These are phyloP conservation scores for Bibio marci DNA, from an alignment of 2,888 invertebrate genomes.

Conservation along the genomic window DNA sequence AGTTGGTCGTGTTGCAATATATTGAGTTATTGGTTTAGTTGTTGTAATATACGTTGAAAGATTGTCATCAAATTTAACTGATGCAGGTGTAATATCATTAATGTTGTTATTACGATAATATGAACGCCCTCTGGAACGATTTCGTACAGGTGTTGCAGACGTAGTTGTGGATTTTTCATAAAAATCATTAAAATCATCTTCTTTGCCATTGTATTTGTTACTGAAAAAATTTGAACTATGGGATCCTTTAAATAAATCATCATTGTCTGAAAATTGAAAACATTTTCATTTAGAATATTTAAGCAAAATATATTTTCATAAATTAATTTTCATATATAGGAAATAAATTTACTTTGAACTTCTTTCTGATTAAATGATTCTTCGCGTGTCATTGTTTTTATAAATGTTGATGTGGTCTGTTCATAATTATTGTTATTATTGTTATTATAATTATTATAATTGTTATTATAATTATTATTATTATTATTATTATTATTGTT, in stretches of 20 bases:
- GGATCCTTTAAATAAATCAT: slow-evolving; percentile 49
- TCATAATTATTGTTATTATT: no score
- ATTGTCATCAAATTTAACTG: no score
- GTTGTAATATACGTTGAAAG: slow-evolving; percentile 8
- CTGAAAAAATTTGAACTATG: slow-evolving; percentile 64
- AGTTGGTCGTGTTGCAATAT: slow-evolving; percentile 14
- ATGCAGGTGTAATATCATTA: no score
- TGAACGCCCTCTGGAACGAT: not conserved
- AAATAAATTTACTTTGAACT: no score
- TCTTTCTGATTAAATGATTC: not conserved
- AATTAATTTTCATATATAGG: no score
- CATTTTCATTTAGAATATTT: not conserved
- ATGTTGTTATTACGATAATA: no score
- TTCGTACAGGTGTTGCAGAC: not conserved
- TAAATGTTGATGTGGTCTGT: no score
- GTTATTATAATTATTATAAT: no score
- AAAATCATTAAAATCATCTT: slow-evolving; percentile 35
- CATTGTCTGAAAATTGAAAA: slow-evolving; percentile 17
- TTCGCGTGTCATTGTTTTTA: not conserved
- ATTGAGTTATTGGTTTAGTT: slow-evolving; percentile 3
- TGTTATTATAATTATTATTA: no score
- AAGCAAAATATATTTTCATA: not conserved
- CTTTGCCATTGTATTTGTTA: slow-evolving; percentile 40
- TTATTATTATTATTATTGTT: not conserved
- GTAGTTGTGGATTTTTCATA: slow-evolving; percentile 10